These are phyloP conservation scores for Okapia johnstoni DNA, from an alignment of 2,113 vertebrate species.

Conservation along the genomic window DNA sequence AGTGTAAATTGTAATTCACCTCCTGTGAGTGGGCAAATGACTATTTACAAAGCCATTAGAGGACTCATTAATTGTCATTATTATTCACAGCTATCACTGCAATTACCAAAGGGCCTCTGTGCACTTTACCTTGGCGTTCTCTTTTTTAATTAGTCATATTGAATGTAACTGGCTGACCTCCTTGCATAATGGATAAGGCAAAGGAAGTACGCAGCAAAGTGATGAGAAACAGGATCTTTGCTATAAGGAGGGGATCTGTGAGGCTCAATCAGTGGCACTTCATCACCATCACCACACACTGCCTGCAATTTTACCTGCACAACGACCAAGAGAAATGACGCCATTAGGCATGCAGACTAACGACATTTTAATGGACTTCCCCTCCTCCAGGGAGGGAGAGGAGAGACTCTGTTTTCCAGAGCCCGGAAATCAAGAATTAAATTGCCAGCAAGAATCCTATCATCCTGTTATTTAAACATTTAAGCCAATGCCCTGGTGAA, in stretches of 20 bases:
- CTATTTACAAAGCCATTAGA: slow-evolving; percentile 63
- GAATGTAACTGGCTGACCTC: slow-evolving; percentile 55
- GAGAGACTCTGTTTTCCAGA: neutral
- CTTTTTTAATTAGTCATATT: slow-evolving; percentile 64
- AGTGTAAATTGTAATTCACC: slow-evolving; percentile 31
- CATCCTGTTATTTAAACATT: slow-evolving; percentile 63
- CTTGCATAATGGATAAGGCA: slow-evolving; percentile 56
- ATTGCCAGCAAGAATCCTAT: slow-evolving; percentile 34
- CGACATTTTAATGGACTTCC: slow-evolving; percentile 69
- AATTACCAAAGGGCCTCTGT: slow-evolving; percentile 49
- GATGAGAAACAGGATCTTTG: slow-evolving; percentile 51
- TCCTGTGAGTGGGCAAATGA: slow-evolving; percentile 40
- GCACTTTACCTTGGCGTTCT: slow-evolving; percentile 31
- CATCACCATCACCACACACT: slow-evolving; percentile 34
- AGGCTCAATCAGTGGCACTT: slow-evolving; percentile 56
- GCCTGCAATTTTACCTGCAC: slow-evolving; percentile 26
- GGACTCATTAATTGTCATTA: slow-evolving; percentile 68
- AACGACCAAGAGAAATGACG: slow-evolving; percentile 25
- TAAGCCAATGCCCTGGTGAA: slow-evolving; percentile 37
- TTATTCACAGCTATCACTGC: slow-evolving; percentile 47
- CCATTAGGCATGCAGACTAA: neutral
- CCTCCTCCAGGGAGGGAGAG: neutral
- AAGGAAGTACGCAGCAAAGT: neutral
- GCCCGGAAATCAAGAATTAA: slow-evolving; percentile 57
- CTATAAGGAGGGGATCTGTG: neutral